Evolutionary conservation across 2,888 invertebrate species (phyloP), one percentile per base, ranked within the genome.

Genomic region (Chrysodeixis includens): DNA sequence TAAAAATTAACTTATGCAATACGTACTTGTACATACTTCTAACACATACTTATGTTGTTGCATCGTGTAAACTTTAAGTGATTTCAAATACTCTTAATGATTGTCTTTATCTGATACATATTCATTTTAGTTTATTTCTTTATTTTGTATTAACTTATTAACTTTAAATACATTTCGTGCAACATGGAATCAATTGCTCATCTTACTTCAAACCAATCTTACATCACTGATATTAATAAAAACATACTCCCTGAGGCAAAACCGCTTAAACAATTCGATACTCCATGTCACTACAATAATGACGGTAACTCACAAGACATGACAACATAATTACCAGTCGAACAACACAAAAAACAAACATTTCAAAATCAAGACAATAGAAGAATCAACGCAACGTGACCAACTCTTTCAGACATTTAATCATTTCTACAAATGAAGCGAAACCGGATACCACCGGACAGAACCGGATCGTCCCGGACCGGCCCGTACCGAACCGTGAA

Each of bases 341-440:
- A 40, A n/a, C 40, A 40, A 14, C 35, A 35, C 12, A 35, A 40
- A 58, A 51, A 40, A 64, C 54, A 71, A 62, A 49, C 20, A 49
- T 46, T 46, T 72, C 16, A 8, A 44, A 53, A 16, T n/a, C 14
- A 16, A 56, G 56, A 56, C 5, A 55, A 53, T 51, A 56, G 30
- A 16, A 66, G 30, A 62, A 62, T 35, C n/a, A 35, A 59, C 20
- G 20, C 68, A 46, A 35, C 79, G 72, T 78, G 75, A 69, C 62
- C 60, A 40, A 49, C 62, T 32, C 66, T 70, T 79, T 68, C 35
- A 35, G 60, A 55, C 60, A 63, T 63, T 66, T 67, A 67, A 74
- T 64, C 44, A 56, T 56, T 62, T 52, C 35, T 40, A 71, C 71
- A 81, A 77, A 71, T 65, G 62, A 54, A 9, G 40, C 26, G 44